Percentiles rank a stretch among this genome's conserved stretches.
Evolutionary conservation across 2,113 vertebrate genomes (phyloP).

Genomic region (Cinclus mexicanus): DNA sequence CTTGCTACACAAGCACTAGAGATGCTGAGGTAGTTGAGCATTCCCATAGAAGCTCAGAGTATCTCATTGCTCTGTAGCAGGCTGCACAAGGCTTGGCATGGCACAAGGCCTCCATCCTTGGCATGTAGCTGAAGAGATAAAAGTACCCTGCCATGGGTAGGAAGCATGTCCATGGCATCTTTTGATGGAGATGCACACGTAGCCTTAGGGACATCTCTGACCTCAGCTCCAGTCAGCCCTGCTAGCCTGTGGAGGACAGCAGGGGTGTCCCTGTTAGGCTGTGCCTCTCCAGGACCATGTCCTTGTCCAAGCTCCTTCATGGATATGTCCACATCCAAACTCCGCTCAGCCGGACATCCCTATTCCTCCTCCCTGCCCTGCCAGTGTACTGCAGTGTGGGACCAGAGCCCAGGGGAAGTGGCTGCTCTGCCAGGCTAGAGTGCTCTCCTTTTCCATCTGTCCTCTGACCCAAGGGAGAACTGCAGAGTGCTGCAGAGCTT

Average conservation of each 20-base stretch:
- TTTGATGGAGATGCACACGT: not conserved
- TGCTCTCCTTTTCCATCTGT: fast-evolving
- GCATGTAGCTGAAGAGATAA: not conserved
- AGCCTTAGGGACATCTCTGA: not conserved
- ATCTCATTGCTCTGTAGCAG: no score
- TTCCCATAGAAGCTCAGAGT: not conserved
- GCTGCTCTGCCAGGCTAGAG: not conserved
- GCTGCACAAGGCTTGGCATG: not conserved
- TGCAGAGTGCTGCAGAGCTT: not conserved
- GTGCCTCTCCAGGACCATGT: not conserved
- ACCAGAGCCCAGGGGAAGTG: not conserved
- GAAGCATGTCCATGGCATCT: not conserved
- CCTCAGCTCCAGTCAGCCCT: not conserved
- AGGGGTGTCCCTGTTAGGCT: not conserved
- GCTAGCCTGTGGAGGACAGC: not conserved
- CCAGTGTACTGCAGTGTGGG: fast-evolving
- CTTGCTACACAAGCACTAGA: no score
- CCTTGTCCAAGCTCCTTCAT: not conserved
- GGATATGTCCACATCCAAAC: not conserved
- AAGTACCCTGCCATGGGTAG: no score
- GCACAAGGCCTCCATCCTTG: fast-evolving
- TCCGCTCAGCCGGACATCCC: not conserved
- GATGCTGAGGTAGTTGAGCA: not conserved
- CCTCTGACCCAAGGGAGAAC: not conserved
- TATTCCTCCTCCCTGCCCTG: not conserved